Conservation (phyloP, 2,797 vertebrate species). For the Parambassis ranga region DNA sequence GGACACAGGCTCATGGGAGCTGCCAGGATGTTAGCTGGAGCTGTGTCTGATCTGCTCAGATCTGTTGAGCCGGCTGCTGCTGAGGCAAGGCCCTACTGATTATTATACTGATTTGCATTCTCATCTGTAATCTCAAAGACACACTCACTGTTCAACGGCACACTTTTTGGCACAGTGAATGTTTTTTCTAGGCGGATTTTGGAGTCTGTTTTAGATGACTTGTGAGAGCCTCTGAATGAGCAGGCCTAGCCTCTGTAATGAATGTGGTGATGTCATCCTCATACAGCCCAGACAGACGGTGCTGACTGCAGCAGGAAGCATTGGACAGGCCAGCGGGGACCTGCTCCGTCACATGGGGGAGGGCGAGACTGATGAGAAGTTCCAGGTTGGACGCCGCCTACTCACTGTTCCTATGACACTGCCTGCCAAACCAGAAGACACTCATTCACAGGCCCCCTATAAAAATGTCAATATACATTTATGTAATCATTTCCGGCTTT, state of each 20-base stretch:
- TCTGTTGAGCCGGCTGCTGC: constrained; percentile 95
- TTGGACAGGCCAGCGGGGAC: constrained; percentile 97
- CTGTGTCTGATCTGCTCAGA: constrained; percentile 94
- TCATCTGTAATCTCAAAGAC: constrained; percentile 16
- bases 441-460: constrained; percentile 34
- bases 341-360: constrained; percentile 96
- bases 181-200: constrained; percentile 13
- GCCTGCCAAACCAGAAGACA: constrained; percentile 72
- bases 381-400: constrained; percentile 86
- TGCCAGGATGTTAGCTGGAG: constrained; percentile 91
- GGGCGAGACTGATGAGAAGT: constrained; percentile 96
- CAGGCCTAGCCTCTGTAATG: constrained; percentile 41
- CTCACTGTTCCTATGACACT: constrained; percentile 61
- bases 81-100: constrained; percentile 82
- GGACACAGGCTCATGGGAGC: constrained; percentile 96
- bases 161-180: constrained; percentile 21
- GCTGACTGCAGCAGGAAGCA: constrained; percentile 95
- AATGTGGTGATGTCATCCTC: constrained; percentile 69
- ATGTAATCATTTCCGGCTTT: constrained; percentile 37
- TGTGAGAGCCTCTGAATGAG: constrained; percentile 34
- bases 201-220: constrained; percentile 47
- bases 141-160: neutral
- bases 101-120: constrained; percentile 5
- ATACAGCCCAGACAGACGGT: constrained; percentile 95
- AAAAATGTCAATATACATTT: constrained; percentile 45